Conservation (phyloP, 1,140 invertebrate genomes). For the Lepidurus packardi region DNA sequence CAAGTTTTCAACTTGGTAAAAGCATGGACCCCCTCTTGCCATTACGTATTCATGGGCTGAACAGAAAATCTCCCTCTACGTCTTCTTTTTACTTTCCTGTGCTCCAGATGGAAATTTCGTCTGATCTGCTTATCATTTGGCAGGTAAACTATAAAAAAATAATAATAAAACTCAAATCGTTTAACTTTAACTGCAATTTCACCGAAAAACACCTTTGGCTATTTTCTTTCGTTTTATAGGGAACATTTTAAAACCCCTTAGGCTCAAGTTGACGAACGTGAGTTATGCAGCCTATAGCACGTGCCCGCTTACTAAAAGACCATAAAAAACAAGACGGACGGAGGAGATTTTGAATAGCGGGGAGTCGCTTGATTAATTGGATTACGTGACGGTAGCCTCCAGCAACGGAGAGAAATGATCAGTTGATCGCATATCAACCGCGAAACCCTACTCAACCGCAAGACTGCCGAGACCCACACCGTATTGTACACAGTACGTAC, state of each 20-base stretch:
- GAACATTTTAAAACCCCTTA: neutral
- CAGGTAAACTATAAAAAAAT: no score
- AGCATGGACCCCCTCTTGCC: neutral
- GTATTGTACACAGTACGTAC: no score
- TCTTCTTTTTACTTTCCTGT: neutral
- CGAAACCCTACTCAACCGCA: neutral
- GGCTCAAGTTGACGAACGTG: neutral
- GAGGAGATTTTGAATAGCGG: constrained; percentile 6
- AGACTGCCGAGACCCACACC: neutral
- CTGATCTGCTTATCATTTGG: no score
- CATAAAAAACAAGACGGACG: neutral
- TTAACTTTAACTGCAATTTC: no score
- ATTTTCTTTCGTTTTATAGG: no score
- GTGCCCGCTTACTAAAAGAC: neutral
- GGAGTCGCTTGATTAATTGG: constrained; percentile 7
- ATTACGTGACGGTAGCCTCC: neutral
- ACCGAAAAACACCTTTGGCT: no score
- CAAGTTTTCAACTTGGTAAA: constrained; percentile 1
- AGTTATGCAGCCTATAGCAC: neutral
- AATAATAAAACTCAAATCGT: no score
- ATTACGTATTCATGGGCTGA: constrained; percentile 8
- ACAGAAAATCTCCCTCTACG: neutral
- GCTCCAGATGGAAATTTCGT: neutral
- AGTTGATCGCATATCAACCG: neutral
- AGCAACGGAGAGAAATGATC: neutral